phyloP scores from a whole-genome alignment of 37 sponge, comb jelly and placozoan genomes.

The Mnemiopsis leidyi region DNA sequence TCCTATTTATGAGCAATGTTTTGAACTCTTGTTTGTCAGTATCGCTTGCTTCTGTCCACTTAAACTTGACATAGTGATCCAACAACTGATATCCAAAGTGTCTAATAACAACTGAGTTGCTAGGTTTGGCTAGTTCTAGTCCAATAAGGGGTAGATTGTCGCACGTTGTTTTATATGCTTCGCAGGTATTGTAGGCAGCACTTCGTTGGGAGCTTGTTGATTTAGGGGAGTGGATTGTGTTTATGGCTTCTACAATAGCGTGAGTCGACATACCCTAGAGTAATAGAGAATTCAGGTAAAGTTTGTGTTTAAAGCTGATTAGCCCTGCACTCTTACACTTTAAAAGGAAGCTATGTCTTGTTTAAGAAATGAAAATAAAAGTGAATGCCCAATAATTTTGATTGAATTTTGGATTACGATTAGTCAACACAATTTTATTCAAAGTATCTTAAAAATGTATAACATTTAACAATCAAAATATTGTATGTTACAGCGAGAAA shows the following conservation, averaged over 20 bases:
- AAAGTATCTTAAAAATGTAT: background rate
- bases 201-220: constrained; percentile 12
- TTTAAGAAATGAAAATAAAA: too few relatives aligned
- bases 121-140: constrained; percentile 10
- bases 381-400: too few relatives aligned
- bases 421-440: background rate
- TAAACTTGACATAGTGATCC: constrained; percentile 58
- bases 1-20: constrained; percentile 22
- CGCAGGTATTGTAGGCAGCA: constrained; percentile 57
- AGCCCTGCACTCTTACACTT: too few relatives aligned
- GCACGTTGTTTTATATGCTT: constrained; percentile 2
- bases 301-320: too few relatives aligned
- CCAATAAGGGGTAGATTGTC: constrained; percentile 37
- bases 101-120: background rate
- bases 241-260: constrained; percentile 19
- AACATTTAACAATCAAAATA: background rate
- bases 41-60: constrained; percentile 1
- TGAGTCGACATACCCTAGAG: constrained; percentile 53
- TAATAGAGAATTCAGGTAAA: too few relatives aligned
- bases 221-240: constrained; percentile 56
- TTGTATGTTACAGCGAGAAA: background rate
- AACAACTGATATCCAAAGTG: constrained; percentile 54
- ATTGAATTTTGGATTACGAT: background rate
- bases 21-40: constrained; percentile 20
- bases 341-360: too few relatives aligned